Conservation (phyloP, 2,888 invertebrate genomes). For the Dryobota labecula region DNA sequence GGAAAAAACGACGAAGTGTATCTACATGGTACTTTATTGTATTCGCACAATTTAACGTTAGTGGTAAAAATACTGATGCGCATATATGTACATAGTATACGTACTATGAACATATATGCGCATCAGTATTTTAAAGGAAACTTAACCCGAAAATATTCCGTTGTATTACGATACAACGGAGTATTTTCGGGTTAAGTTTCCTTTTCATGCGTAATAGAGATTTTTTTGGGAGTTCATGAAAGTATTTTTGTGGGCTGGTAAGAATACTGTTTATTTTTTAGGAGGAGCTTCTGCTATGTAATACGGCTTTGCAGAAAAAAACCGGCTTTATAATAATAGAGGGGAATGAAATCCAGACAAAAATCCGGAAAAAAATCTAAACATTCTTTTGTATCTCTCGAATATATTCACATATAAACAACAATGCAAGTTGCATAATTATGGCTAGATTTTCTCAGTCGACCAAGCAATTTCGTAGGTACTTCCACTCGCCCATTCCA, state of each 20-base stretch:
- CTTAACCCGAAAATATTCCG: too few species aligned
- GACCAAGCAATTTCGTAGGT: slow-evolving; percentile 5
- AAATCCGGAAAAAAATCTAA: neutral
- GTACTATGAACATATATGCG: too few species aligned
- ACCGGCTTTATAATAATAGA: neutral
- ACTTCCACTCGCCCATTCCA: neutral
- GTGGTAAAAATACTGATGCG: slow-evolving; percentile 24
- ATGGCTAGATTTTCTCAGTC: neutral
- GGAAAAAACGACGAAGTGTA: slow-evolving; percentile 2
- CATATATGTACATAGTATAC: too few species aligned
- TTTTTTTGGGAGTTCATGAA: slow-evolving; percentile 31
- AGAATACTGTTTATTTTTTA: slow-evolving; percentile 27
- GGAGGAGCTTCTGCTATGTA: neutral
- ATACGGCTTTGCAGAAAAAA: neutral
- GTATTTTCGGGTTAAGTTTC: slow-evolving; percentile 3
- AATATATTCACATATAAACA: neutral
- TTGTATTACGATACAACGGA: slow-evolving; percentile 16
- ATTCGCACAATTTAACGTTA: slow-evolving; percentile 48
- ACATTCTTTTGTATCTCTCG: neutral
- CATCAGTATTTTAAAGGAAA: too few species aligned
- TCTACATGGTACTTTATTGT: slow-evolving; percentile 29
- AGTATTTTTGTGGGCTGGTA: slow-evolving; percentile 24
- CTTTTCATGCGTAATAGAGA: slow-evolving; percentile 33
- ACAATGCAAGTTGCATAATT: neutral
- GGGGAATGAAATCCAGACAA: neutral